Percentiles rank a stretch among this genome's conserved stretches.
phyloP scores from a whole-genome alignment of 2,888 invertebrate genomes.

The Metopia argyrocephala region DNA sequence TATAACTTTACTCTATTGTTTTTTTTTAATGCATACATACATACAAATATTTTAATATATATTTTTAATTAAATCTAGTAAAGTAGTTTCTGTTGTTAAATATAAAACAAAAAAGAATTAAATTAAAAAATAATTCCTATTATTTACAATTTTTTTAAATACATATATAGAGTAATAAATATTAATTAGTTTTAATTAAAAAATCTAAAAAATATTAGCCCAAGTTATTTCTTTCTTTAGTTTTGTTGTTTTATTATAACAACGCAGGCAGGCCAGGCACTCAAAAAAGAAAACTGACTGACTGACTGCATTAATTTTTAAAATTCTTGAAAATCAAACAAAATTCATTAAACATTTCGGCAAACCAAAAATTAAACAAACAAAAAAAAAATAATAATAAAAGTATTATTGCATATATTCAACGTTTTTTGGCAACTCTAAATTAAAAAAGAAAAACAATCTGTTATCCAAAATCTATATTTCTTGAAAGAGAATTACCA shows the following conservation, averaged over 20 bases:
- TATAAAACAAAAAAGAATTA: constrained; percentile 29
- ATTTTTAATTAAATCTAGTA: constrained; percentile 58
- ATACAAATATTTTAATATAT: constrained; percentile 40
- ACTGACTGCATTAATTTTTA: too few species aligned
- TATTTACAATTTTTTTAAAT: constrained; percentile 59
- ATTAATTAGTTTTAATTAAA: constrained; percentile 62
- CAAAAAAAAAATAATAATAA: constrained; percentile 58
- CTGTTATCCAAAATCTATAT: background rate
- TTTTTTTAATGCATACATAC: constrained; percentile 28
- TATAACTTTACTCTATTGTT: constrained; percentile 56
- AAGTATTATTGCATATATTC: constrained; percentile 43
- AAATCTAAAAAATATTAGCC: constrained; percentile 52
- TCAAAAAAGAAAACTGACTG: background rate
- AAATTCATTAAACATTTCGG: constrained; percentile 70
- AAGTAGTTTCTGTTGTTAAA: constrained; percentile 67
- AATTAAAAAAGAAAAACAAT: constrained; percentile 56
- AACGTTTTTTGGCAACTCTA: constrained; percentile 61
- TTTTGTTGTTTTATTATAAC: constrained; percentile 54
- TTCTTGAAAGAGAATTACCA: too few species aligned
- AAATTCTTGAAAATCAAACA: constrained; percentile 21
- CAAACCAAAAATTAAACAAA: constrained; percentile 65
- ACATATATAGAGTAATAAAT: constrained; percentile 65
- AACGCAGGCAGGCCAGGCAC: constrained; percentile 49
- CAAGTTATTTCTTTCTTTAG: constrained; percentile 48
- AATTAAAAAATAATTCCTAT: constrained; percentile 53